These are phyloP conservation scores for Phymastichus coffea DNA, from an alignment of 1,140 invertebrate genomes.

Conservation along the genomic window DNA sequence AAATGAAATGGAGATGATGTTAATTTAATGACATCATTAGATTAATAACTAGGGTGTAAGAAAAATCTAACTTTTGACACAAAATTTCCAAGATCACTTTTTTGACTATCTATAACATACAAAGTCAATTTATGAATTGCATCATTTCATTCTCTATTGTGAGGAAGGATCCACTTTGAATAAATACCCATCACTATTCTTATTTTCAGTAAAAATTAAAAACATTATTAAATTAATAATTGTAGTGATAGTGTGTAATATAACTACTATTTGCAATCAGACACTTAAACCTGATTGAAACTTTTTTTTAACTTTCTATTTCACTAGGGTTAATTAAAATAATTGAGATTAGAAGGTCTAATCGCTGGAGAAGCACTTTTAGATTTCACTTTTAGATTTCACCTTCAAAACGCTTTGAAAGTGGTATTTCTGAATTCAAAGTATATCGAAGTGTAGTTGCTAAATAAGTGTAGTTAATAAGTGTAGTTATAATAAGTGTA, in stretches of 20 bases:
- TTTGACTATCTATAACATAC: slow-evolving; percentile 72
- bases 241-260: slow-evolving; percentile 66
- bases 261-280: slow-evolving; percentile 56
- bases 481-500: too few relatives aligned
- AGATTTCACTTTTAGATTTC: too few relatives aligned
- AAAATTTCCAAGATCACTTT: slow-evolving; percentile 64
- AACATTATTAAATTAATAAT: too few relatives aligned
- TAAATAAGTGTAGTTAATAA: too few relatives aligned
- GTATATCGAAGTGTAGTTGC: slow-evolving; percentile 80
- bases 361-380: slow-evolving; percentile 69
- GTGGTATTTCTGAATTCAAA: slow-evolving; percentile 77
- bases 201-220: too few relatives aligned
- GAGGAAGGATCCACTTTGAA: slow-evolving; percentile 76
- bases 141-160: slow-evolving; percentile 62
- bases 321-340: too few relatives aligned
- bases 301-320: slow-evolving; percentile 69
- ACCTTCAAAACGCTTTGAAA: slow-evolving; percentile 67
- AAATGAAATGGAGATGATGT: slow-evolving; percentile 78
- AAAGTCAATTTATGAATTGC: slow-evolving; percentile 90
- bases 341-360: too few relatives aligned
- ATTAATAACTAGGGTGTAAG: slow-evolving; percentile 82
- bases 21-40: slow-evolving; percentile 83
- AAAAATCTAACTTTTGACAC: slow-evolving; percentile 78
- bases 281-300: slow-evolving; percentile 65
- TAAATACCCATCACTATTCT: slow-evolving; percentile 77